Evolutionary conservation across 2,113 vertebrate genomes (phyloP).

Genomic region (Megaptera novaeangliae): DNA sequence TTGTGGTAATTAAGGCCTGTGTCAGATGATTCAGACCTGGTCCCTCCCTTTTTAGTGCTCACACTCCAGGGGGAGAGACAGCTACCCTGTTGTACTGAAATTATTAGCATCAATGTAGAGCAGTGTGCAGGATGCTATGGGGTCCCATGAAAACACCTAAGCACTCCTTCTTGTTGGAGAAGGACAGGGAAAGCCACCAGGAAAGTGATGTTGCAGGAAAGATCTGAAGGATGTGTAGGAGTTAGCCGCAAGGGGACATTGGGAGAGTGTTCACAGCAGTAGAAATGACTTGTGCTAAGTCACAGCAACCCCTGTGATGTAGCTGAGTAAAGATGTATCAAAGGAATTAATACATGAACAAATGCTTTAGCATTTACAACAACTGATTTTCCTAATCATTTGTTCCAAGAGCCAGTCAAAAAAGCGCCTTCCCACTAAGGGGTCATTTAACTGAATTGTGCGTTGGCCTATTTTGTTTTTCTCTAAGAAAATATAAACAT

Average conservation of each 20-base stretch:
- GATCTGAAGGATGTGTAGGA: neutral
- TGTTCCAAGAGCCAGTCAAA: neutral
- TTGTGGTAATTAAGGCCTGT: neutral
- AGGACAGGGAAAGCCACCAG: neutral
- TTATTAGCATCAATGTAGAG: neutral
- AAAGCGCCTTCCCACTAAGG: neutral
- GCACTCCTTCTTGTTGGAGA: neutral
- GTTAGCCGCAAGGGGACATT: neutral
- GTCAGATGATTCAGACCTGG: neutral
- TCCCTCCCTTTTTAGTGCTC: neutral
- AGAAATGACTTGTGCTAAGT: neutral
- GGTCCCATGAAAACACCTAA: neutral
- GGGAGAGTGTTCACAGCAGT: neutral
- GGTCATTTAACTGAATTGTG: neutral
- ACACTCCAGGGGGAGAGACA: neutral
- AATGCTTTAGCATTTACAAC: neutral
- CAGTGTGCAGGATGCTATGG: neutral
- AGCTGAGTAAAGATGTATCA: neutral
- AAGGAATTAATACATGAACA: neutral
- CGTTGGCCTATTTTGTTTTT: neutral
- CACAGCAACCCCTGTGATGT: neutral
- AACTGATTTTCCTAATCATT: constrained; percentile 26
- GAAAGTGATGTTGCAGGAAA: neutral
- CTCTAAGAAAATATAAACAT: constrained; percentile 3
- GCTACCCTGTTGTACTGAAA: neutral